Evolutionary conservation across 2,888 invertebrate species (phyloP), one percentile per base, ranked within the genome.

Genomic region (Rhagium mordax): DNA sequence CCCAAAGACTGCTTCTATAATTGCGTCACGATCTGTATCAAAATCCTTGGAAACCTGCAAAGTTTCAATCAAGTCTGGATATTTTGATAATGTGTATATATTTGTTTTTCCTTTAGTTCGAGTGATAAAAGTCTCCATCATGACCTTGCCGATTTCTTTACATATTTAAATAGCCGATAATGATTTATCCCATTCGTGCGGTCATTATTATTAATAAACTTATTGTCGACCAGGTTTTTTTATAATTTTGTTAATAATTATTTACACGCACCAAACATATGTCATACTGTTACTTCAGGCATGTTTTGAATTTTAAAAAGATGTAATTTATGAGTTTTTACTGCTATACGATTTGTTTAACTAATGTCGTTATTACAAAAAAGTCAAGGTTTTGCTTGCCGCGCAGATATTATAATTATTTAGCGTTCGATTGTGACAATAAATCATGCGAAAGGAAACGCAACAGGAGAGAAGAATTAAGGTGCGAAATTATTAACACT

Each of bases 161-260:
- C 6, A 27, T 6, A 27, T 4, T 6, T 27, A 27, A 27, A 27
- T 6, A 4, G 27, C 27, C 3, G 3, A 6, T 27, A 27, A 27
- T 27, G 27, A 27, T 27, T 27, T 51, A 20, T 16, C 3, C 3
- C 18, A 18, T 7, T 2, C 8, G 8, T 55, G 21, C 6, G 5
- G 13, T 55, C 55, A 55, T 55, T 55, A 55, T 21, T 59, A 59
- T 59, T 59, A 59, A 29, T 59, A 59, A 1, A 59, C 57, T 3
- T 20, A 59, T 27, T 24, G 21, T 20, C 2, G 16, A 29, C n/a
- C 8, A 24, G 29, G 16, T 16, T 29, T 29, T 59, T 15, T 21
- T 10, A 8, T 59, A 29, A 27, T 55, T 10, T 59, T 29, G 27
- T 59, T 33, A 33, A 27, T 27, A 57, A 59, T 59, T 59, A 59